Base-by-base conservation (phyloP, 2,888 invertebrate genomes). In the Eristalis arbustorum region DNA sequence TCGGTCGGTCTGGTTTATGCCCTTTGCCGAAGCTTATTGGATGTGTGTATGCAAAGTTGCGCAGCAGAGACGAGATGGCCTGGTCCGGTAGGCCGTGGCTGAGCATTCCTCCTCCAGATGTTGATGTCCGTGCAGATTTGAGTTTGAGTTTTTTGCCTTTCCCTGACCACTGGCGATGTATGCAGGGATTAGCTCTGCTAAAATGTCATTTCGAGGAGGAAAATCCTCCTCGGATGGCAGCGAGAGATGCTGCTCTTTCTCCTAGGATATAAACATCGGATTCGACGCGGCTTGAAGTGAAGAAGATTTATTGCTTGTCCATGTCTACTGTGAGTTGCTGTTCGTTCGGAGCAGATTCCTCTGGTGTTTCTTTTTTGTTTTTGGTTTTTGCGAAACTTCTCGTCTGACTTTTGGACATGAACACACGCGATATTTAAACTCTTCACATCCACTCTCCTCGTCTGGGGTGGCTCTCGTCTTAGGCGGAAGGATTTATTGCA, bases 251-350 rank as follows among this genome's bases (percentile, higher is more conserved):
- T 84, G 81, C 57, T 78, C 63, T 74, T 78, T 83, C 78, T 81
- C 85, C 81, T 83, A 83, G 59, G 87, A 83, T 75, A 87, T 87
- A 87, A 87, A 87, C 87, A 87, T 87, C 82, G 78, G 78, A 83
- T 83, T 87, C 87, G 87, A 87, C 87, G 87, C 83, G 87, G 83
- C 83, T 83, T 83, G 83, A 87, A 87, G 87, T 87, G 87, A 87
- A 79, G 87, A 75, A 87, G 87, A 87, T 87, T 87, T 87, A 87
- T 87, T 83, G 78, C 87, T 83, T 87, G 87, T 87, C 87, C 83
- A 87, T 72, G 73, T 78, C 85, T 81, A 78, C 82, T 82, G 83
- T 79, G 82, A 87, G 78, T 79, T 87, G 87, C 82, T 87, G 87
- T 87, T 74, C 81, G 64, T 74, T n/a, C 62, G 61, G 61, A 85